A percentile compares a stretch with the other conserved stretches of the same genome.
Conservation (phyloP, 2,888 invertebrate species). For the Himalopsyche anomala region DNA sequence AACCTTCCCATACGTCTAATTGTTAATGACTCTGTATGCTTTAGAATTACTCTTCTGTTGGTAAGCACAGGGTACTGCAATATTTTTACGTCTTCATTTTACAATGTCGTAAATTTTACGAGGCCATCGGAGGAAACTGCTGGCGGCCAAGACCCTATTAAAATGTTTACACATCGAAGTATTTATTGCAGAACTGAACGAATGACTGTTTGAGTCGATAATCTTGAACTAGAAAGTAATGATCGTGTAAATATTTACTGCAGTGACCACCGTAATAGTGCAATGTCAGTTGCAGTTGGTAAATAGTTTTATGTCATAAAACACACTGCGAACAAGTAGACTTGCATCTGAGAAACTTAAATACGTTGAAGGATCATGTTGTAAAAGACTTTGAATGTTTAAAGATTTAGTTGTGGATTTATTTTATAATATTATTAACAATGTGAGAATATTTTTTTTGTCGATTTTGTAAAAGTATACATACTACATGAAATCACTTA, state of each 20-base stretch:
- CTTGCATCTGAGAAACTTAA: too few relatives aligned
- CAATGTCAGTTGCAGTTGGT: too few relatives aligned
- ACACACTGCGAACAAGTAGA: too few relatives aligned
- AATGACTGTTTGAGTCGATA: not conserved
- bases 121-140: conserved; percentile 6
- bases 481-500: too few relatives aligned
- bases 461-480: too few relatives aligned
- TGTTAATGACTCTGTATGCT: not conserved
- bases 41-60: not conserved
- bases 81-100: conserved; percentile 27
- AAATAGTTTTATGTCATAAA: too few relatives aligned
- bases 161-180: conserved; percentile 9
- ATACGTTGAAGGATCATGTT: too few relatives aligned
- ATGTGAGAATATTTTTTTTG: too few relatives aligned
- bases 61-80: not conserved
- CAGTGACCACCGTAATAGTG: not conserved
- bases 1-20: not conserved
- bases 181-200: conserved; percentile 16
- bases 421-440: too few relatives aligned
- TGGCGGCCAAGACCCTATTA: not conserved
- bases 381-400: too few relatives aligned
- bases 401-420: too few relatives aligned
- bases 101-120: conserved; percentile 34
- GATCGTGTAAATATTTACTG: not conserved
- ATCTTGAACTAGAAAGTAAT: conserved; percentile 22